A percentile compares a stretch with the other conserved stretches of the same genome.
These are phyloP conservation scores for Miltochrista miniata DNA, from an alignment of 2,888 invertebrate genomes.

Conservation along the genomic window DNA sequence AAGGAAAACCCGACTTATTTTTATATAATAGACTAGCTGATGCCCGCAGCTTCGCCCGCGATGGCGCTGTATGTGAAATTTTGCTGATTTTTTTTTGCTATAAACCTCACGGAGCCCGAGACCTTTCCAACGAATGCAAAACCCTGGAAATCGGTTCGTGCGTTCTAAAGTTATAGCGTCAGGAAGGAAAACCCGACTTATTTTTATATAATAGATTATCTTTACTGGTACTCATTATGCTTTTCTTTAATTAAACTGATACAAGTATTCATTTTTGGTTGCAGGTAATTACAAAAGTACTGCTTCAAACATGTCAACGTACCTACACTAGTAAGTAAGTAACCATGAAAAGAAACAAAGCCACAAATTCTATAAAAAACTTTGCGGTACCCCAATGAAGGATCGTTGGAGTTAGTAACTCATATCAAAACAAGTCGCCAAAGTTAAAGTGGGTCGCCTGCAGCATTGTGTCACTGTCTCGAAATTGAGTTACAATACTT, in stretches of 20 bases:
- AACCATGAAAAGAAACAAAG: background rate
- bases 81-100: no score
- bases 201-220: no score
- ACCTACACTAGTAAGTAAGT: background rate
- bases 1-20: no score
- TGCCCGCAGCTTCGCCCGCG: no score
- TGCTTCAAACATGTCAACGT: background rate
- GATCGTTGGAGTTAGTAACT: conserved; percentile 38
- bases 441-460: conserved; percentile 56
- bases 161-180: no score
- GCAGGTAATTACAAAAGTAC: conserved; percentile 20
- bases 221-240: no score
- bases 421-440: conserved; percentile 50
- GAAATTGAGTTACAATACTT: conserved; percentile 63
- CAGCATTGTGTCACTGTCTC: conserved; percentile 58
- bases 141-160: no score
- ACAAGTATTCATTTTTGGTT: conserved; percentile 17
- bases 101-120: no score
- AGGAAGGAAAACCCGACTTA: no score
- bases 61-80: no score
- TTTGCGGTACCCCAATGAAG: conserved; percentile 30
- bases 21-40: no score
- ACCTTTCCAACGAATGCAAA: no score
- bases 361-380: conserved; percentile 14
- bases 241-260: background rate